phyloP scores from a whole-genome alignment of 1,140 invertebrate species.

The Tetranychus cinnabarinus region DNA sequence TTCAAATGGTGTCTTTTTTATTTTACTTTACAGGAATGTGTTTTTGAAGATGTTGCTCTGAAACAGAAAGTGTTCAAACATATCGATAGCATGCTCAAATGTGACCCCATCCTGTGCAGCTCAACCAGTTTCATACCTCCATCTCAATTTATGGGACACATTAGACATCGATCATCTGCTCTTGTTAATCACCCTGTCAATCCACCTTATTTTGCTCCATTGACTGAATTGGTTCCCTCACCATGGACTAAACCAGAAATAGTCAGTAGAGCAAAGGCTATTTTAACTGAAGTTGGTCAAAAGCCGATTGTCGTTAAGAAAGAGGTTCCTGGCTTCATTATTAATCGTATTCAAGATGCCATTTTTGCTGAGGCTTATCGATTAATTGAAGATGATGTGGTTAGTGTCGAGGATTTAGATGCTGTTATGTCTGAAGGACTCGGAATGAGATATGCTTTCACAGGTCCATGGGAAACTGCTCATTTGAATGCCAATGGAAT shows the following conservation, averaged over 20 bases:
- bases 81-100: slow-evolving; percentile 40
- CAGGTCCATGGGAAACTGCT: slow-evolving; percentile 76
- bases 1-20: slow-evolving; percentile 11
- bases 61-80: slow-evolving; percentile 55
- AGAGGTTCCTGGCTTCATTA: slow-evolving; percentile 73
- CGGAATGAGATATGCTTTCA: slow-evolving; percentile 77
- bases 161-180: slow-evolving; percentile 47
- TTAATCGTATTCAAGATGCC: slow-evolving; percentile 87
- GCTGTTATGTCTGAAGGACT: slow-evolving; percentile 80
- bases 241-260: slow-evolving; percentile 52
- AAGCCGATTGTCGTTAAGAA: slow-evolving; percentile 55
- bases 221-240: slow-evolving; percentile 79
- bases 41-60: slow-evolving; percentile 62
- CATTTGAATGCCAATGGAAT: slow-evolving; percentile 83
- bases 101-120: slow-evolving; percentile 41
- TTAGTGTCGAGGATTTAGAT: slow-evolving; percentile 69
- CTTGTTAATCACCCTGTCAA: slow-evolving; percentile 81
- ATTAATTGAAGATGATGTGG: slow-evolving; percentile 52
- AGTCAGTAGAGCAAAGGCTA: slow-evolving; percentile 34
- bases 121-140: slow-evolving; percentile 74
- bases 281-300: slow-evolving; percentile 74
- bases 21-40: slow-evolving; percentile 65
- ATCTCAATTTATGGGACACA: slow-evolving; percentile 48
- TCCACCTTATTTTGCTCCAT: slow-evolving; percentile 79
- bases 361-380: slow-evolving; percentile 79